Evolutionary conservation across 2,888 invertebrate genomes (phyloP).

Genomic region (Sphinx pinastri): DNA sequence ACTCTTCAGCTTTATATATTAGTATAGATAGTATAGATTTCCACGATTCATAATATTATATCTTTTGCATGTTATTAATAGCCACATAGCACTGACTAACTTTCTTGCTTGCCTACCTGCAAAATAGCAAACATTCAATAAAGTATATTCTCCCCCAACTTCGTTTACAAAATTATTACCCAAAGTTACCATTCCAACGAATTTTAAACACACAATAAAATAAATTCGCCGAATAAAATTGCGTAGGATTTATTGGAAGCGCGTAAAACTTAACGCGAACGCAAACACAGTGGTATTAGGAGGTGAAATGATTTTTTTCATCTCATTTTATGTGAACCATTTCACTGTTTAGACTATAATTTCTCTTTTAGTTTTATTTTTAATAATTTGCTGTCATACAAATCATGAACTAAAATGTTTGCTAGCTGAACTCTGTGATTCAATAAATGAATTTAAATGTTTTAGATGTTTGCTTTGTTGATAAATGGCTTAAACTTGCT

Average conservation of each 20-base stretch:
- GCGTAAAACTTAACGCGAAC: slow-evolving; percentile 47
- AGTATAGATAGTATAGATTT: too few relatives aligned
- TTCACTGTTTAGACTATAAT: slow-evolving; percentile 39
- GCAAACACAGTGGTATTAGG: slow-evolving; percentile 38
- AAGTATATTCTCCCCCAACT: too few relatives aligned
- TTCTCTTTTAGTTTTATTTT: slow-evolving; percentile 35
- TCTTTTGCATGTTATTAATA: too few relatives aligned
- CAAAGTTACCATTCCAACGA: background rate
- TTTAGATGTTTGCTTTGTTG: background rate
- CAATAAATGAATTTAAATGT: background rate
- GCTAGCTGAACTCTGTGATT: background rate
- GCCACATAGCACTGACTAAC: too few relatives aligned
- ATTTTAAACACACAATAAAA: slow-evolving; percentile 1
- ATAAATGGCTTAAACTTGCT: background rate
- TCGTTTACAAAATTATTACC: too few relatives aligned
- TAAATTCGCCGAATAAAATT: background rate
- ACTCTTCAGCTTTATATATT: too few relatives aligned
- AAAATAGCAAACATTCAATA: too few relatives aligned
- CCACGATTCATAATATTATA: too few relatives aligned
- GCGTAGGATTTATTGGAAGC: slow-evolving; percentile 47
- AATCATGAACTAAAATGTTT: background rate
- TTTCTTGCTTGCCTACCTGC: too few relatives aligned
- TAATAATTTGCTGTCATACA: slow-evolving; percentile 26
- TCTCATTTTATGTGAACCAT: slow-evolving; percentile 37
- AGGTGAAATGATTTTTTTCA: slow-evolving; percentile 41